Percentiles rank a stretch among this genome's conserved stretches.
These are phyloP conservation scores for Monochamus saltuarius DNA, from an alignment of 1,140 invertebrate species.

Conservation along the genomic window DNA sequence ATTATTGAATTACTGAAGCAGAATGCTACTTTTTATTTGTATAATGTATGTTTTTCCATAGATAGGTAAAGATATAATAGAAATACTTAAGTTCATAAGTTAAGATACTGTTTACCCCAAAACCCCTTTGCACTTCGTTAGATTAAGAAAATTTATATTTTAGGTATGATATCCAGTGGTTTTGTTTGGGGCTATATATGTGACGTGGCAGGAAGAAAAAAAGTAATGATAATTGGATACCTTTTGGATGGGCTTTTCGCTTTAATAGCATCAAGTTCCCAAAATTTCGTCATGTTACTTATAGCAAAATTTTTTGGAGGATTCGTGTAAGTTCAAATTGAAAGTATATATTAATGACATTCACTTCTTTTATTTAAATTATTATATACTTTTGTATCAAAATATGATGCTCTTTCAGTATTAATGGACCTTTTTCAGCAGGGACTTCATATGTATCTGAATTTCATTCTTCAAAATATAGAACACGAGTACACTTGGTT, in stretches of 20 bases:
- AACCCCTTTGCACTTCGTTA: no score
- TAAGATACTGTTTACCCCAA: no score
- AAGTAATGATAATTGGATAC: conserved; percentile 70
- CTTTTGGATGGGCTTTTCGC: conserved; percentile 68
- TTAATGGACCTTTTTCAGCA: conserved; percentile 70
- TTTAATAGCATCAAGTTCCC: conserved; percentile 65
- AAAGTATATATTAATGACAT: neutral
- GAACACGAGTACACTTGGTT: conserved; percentile 62
- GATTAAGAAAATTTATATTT: conserved; percentile 8
- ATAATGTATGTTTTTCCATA: no score
- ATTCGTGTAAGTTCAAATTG: conserved; percentile 64
- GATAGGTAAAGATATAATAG: no score
- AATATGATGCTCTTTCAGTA: no score
- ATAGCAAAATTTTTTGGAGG: conserved; percentile 73
- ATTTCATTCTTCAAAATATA: conserved; percentile 61
- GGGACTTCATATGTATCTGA: conserved; percentile 68
- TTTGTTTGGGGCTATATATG: conserved; percentile 80
- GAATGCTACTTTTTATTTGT: no score
- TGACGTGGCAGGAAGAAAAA: conserved; percentile 70
- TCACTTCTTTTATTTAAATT: neutral
- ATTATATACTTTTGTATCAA: no score
- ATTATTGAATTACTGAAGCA: no score
- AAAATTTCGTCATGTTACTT: conserved; percentile 69
- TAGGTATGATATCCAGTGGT: conserved; percentile 79
- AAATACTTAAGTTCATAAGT: neutral